Evolutionary conservation across 37 sponge, comb jelly and placozoan genomes (phyloP).

Genomic region (Tethya wilhelma): DNA sequence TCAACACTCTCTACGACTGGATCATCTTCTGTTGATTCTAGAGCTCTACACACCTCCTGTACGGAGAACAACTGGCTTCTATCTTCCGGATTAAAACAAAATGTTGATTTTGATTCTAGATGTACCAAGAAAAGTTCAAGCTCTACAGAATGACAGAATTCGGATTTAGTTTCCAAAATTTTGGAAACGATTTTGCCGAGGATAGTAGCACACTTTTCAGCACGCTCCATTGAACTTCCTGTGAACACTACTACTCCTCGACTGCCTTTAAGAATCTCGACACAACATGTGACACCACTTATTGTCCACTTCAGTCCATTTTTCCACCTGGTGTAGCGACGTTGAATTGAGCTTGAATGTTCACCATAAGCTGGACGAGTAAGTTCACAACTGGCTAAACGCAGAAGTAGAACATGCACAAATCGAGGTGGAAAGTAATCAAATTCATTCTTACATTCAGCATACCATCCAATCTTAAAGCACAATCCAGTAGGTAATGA

Average conservation of each 20-base stretch:
- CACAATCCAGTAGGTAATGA: neutral
- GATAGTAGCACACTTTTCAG: conserved; percentile 25
- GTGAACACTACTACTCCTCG: conserved; percentile 33
- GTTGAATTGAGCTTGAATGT: neutral
- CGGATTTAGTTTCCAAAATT: conserved; percentile 17
- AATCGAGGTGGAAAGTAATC: conserved; percentile 46
- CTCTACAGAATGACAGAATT: conserved; percentile 7
- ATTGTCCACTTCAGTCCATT: conserved; percentile 51
- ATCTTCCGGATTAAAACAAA: too few relatives aligned
- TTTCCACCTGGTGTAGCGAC: conserved; percentile 43
- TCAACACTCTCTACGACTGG: too few relatives aligned
- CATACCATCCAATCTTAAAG: conserved; percentile 36
- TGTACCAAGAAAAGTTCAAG: conserved; percentile 15
- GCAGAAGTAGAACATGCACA: conserved; percentile 30
- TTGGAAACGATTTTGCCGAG: conserved; percentile 9
- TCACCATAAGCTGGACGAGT: neutral
- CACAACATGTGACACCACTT: conserved; percentile 27
- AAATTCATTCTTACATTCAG: conserved; percentile 7
- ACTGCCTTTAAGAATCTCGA: conserved; percentile 31
- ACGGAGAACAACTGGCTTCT: too few relatives aligned
- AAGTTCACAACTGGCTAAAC: conserved; percentile 15
- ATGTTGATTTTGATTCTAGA: neutral
- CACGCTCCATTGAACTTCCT: conserved; percentile 2
- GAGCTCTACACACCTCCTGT: too few relatives aligned
- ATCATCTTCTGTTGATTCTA: too few relatives aligned